These are phyloP conservation scores for Chromis chromis DNA, from an alignment of 2,797 vertebrate species.

Conservation along the genomic window DNA sequence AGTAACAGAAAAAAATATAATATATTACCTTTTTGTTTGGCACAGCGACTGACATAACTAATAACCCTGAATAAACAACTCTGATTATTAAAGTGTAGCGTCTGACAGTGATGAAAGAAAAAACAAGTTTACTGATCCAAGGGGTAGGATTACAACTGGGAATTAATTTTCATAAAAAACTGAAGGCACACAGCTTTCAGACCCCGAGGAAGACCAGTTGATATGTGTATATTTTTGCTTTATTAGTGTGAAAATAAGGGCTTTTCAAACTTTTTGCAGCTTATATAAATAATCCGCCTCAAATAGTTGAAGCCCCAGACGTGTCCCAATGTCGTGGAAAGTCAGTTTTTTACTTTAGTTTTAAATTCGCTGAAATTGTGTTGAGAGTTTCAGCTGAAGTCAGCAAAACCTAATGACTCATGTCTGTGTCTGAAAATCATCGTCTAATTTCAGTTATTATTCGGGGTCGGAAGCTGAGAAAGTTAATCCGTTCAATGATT, in stretches of 20 bases:
- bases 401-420: not conserved
- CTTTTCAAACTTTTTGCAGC: slow-evolving; percentile 19
- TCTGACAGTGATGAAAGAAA: slow-evolving; percentile 9
- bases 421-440: slow-evolving; percentile 1
- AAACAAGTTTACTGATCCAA: slow-evolving; percentile 2
- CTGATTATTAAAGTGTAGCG: not conserved
- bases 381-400: not conserved
- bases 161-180: slow-evolving; percentile 7
- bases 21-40: not conserved
- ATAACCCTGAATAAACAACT: not conserved
- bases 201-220: not conserved
- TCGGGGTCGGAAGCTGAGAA: not conserved
- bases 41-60: not conserved
- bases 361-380: slow-evolving; percentile 12
- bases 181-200: slow-evolving; percentile 2
- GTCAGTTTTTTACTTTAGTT: not conserved
- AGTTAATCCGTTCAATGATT: slow-evolving; percentile 6
- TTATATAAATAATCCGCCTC: slow-evolving; percentile 8
- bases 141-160: not conserved
- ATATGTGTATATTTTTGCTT: slow-evolving; percentile 16
- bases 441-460: slow-evolving; percentile 14
- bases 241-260: slow-evolving; percentile 29
- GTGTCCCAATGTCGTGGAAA: not conserved
- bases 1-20: not conserved
- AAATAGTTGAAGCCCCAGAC: slow-evolving; percentile 4